Base-by-base conservation (phyloP, 2,113 vertebrate species). In the Apistogramma diplotaenia region DNA sequence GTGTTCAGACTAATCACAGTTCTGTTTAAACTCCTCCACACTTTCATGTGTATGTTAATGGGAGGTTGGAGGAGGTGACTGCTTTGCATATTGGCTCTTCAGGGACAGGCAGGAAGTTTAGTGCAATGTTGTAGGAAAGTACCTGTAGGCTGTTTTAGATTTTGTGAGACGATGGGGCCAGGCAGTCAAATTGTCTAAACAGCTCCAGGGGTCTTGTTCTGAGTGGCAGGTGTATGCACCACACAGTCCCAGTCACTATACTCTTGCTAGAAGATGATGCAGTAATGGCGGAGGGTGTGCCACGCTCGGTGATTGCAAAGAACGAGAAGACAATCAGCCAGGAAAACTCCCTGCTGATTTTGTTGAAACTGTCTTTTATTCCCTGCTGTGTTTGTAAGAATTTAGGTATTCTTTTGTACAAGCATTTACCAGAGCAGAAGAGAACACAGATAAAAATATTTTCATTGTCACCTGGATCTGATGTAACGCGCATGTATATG, bases 121-220 rank as follows among this genome's bases (percentile, higher is more conserved):
- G 62, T 43, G n/a, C 23, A 74, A 19, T 54, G 78, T 88, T 84
- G 74, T 23, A 61, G 37, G 16, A 40, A 80, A 13, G 70, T 85
- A 79, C 75, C 82, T 83, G 75, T 78, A 43, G 61, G 79, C 79
- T 89, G 83, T 85, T 92, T 92, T 85, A 88, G 80, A 90, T 93
- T 89, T 83, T 76, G 27, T 67, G 29, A 67, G 89, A 85, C 86
- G 79, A 90, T 75, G 81, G 71, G 85, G 58, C 67, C 77, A 71
- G 56, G 67, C 89, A 87, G 74, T 81, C 58, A 83, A 86, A 89
- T 76, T 72, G 62, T 81, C 60, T 83, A 53, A 93, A 73, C 54
- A 77, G 78, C 86, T 85, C 70, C 29, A 3, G 81, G 85, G 79
- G 76, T 75, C 19, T 77, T 31, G 74, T 82, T 85, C 29, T 58